phyloP scores from a whole-genome alignment of 2,888 invertebrate genomes.

The Apotomis capreana region DNA sequence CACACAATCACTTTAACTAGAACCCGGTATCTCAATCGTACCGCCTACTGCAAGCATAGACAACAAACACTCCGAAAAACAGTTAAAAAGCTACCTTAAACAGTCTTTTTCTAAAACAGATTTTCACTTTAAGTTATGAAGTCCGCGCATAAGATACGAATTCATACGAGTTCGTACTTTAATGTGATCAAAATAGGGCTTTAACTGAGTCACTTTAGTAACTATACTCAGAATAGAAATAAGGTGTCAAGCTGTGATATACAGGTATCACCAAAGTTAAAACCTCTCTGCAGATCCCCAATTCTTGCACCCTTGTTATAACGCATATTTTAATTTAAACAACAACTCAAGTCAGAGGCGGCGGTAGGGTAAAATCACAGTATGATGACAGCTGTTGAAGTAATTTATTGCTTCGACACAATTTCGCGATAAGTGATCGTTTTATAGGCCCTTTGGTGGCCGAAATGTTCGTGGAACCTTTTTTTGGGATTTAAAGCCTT shows the following conservation, averaged over 20 bases:
- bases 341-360: background rate
- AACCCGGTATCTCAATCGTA: conserved; percentile 66
- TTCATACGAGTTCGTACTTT: conserved; percentile 37
- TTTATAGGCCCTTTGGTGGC: conserved; percentile 30
- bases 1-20: conserved; percentile 61
- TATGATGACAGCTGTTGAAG: conserved; percentile 42
- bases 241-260: conserved; percentile 72
- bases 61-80: conserved; percentile 40
- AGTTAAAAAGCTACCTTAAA: conserved; percentile 8
- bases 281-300: conserved; percentile 37
- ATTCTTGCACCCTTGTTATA: conserved; percentile 31
- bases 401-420: conserved; percentile 31
- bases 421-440: conserved; percentile 40
- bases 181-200: background rate
- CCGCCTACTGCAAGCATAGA: conserved; percentile 66
- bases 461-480: conserved; percentile 22
- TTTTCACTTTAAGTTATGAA: background rate
- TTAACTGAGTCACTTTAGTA: conserved; percentile 31
- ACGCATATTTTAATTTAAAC: background rate
- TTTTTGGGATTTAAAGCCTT: conserved; percentile 42
- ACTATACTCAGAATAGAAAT: conserved; percentile 45
- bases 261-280: conserved; percentile 68
- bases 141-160: background rate
- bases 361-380: conserved; percentile 42
- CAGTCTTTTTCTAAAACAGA: fast-evolving